These are phyloP conservation scores for Protophormia terraenovae DNA, from an alignment of 2,888 invertebrate species.

Conservation along the genomic window DNA sequence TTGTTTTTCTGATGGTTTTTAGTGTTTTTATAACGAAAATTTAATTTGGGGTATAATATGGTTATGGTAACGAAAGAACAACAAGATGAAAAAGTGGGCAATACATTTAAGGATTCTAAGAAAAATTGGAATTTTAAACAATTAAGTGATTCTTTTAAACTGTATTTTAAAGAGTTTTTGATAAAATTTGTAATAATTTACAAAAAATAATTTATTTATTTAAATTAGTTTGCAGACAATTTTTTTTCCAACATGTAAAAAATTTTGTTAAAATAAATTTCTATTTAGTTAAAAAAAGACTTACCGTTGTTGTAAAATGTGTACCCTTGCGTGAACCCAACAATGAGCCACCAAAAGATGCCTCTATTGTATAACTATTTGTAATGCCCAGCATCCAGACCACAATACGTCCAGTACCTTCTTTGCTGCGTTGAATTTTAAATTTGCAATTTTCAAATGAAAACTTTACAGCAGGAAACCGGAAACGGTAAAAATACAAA, in stretches of 20 bases:
- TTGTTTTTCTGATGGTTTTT: background rate
- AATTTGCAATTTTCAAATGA: constrained; percentile 97
- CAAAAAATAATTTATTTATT: too few species aligned
- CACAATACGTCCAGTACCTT: constrained; percentile 96
- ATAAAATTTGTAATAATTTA: too few species aligned
- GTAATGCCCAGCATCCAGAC: constrained; percentile 97
- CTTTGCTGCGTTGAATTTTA: constrained; percentile 95
- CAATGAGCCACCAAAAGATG: constrained; percentile 95
- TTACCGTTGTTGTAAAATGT: constrained; percentile 88
- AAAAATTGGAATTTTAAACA: too few species aligned
- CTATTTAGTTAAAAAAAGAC: constrained; percentile 58
- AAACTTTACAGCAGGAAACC: constrained; percentile 83
- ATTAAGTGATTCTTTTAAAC: too few species aligned
- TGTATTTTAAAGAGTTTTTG: too few species aligned
- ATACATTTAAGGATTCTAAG: too few species aligned
- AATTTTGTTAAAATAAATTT: too few species aligned
- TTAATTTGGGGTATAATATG: background rate
- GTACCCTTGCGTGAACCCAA: constrained; percentile 90
- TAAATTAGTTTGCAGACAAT: too few species aligned
- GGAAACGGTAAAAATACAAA: too few species aligned
- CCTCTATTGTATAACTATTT: constrained; percentile 97
- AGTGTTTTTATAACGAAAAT: background rate
- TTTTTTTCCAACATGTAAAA: too few species aligned
- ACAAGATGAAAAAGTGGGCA: too few species aligned
- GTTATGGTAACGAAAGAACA: too few species aligned